Conservation (phyloP, 1,140 invertebrate species). For the Drosophila baimaii region DNA sequence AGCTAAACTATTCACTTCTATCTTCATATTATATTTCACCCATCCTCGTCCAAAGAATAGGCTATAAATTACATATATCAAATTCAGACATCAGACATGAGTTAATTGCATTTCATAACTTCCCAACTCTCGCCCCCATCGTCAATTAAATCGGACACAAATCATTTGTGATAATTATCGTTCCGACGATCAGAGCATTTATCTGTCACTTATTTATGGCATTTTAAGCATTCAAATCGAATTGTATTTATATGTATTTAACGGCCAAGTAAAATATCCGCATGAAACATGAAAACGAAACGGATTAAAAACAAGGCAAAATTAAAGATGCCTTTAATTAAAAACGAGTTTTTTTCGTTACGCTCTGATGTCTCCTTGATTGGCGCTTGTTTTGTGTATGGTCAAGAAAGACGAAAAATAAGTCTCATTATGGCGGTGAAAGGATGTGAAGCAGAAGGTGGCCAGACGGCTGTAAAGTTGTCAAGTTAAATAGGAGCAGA, state of each 20-base stretch:
- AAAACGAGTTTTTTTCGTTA: conserved; percentile 73
- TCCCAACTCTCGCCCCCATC: conserved; percentile 20
- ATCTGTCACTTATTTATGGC: conserved; percentile 67
- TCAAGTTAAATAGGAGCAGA: conserved; percentile 60
- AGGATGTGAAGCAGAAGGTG: conserved; percentile 11
- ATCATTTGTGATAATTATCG: conserved; percentile 50
- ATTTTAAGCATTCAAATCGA: conserved; percentile 77
- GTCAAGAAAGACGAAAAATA: conserved; percentile 40
- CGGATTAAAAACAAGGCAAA: conserved; percentile 38
- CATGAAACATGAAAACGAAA: conserved; percentile 46
- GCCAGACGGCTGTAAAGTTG: conserved; percentile 72
- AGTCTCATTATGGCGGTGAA: conserved; percentile 43
- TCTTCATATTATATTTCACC: neutral
- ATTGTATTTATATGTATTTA: conserved; percentile 54
- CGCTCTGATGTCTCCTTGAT: conserved; percentile 49
- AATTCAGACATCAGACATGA: conserved; percentile 33
- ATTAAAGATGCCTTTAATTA: conserved; percentile 68
- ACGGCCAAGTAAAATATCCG: conserved; percentile 45
- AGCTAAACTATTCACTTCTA: neutral
- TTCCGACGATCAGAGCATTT: conserved; percentile 20
- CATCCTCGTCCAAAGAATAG: neutral
- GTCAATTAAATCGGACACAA: conserved; percentile 52
- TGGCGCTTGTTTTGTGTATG: conserved; percentile 33
- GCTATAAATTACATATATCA: conserved; percentile 43
- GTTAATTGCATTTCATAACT: conserved; percentile 66